These are phyloP conservation scores for Muscicapa striata DNA, from an alignment of 2,797 vertebrate genomes.

Conservation along the genomic window DNA sequence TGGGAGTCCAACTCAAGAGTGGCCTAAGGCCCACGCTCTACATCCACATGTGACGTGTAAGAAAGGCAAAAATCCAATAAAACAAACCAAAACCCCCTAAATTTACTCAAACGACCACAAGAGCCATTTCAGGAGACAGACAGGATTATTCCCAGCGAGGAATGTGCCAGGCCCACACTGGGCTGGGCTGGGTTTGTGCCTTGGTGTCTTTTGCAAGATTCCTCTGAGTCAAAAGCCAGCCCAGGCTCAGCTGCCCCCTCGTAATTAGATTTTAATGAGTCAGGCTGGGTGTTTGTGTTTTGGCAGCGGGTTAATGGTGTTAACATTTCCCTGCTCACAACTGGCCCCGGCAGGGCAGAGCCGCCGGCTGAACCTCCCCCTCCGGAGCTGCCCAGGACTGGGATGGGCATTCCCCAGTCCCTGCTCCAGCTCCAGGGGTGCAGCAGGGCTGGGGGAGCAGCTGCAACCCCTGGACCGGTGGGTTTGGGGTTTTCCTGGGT, in stretches of 20 bases:
- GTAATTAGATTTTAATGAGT: constrained; percentile 81
- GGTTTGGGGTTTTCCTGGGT: background rate
- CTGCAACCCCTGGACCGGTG: fast-evolving
- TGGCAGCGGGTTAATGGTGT: constrained; percentile 74
- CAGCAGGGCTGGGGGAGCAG: fast-evolving
- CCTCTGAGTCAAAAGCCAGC: constrained; percentile 64
- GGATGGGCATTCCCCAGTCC: background rate
- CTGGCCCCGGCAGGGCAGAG: constrained; percentile 39
- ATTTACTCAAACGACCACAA: background rate
- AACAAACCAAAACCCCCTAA: background rate
- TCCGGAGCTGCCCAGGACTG: background rate
- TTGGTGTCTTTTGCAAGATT: constrained; percentile 36
- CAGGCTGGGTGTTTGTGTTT: constrained; percentile 77
- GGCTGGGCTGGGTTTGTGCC: constrained; percentile 5
- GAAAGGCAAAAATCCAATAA: background rate
- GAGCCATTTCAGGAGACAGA: background rate
- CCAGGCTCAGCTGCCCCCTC: constrained; percentile 80
- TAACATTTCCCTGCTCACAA: constrained; percentile 77
- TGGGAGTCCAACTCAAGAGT: background rate
- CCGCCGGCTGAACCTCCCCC: constrained; percentile 5
- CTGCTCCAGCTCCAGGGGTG: background rate
- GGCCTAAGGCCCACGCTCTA: fast-evolving
- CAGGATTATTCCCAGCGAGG: background rate
- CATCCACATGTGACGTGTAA: fast-evolving
- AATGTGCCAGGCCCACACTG: background rate